Conservation (phyloP, 2,888 invertebrate genomes). For the Acrobasis repandana region DNA sequence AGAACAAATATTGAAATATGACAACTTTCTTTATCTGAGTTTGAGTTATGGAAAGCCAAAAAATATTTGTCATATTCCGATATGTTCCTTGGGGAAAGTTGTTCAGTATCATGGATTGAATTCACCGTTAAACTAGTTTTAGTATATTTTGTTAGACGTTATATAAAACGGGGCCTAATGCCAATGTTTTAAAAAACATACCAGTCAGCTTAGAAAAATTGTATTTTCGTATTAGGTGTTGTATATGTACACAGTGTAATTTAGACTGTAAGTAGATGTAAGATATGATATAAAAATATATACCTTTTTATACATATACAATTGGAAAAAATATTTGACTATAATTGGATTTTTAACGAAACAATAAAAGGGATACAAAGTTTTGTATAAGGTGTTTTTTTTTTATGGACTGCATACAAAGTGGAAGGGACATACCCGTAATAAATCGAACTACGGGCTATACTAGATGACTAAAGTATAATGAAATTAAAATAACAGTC, state of each 20-base stretch:
- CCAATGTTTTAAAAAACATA: slow-evolving; percentile 52
- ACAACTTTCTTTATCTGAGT: too few species aligned
- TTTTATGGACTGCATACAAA: neutral
- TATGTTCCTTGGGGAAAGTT: too few species aligned
- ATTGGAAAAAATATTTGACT: slow-evolving; percentile 37
- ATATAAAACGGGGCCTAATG: slow-evolving; percentile 51
- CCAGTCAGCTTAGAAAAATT: slow-evolving; percentile 66
- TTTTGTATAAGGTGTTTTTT: slow-evolving; percentile 19
- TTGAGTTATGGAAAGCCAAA: too few species aligned
- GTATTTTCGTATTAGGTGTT: slow-evolving; percentile 48
- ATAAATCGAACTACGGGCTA: too few species aligned
- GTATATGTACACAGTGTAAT: slow-evolving; percentile 37
- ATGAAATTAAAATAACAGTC: too few species aligned
- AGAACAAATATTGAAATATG: too few species aligned
- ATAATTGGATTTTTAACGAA: slow-evolving; percentile 36
- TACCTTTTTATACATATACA: slow-evolving; percentile 38
- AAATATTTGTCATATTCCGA: too few species aligned
- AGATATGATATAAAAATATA: slow-evolving; percentile 34
- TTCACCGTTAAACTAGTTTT: too few species aligned
- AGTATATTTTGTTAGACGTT: too few species aligned
- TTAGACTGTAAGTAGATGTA: slow-evolving; percentile 42
- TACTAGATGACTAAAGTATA: too few species aligned
- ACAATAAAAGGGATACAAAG: slow-evolving; percentile 39
- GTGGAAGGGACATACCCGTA: too few species aligned
- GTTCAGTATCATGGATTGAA: too few species aligned